Evolutionary conservation across 2,797 vertebrate species (phyloP), one percentile per base, ranked within the genome.

Genomic region (Cichlasoma orientale): DNA sequence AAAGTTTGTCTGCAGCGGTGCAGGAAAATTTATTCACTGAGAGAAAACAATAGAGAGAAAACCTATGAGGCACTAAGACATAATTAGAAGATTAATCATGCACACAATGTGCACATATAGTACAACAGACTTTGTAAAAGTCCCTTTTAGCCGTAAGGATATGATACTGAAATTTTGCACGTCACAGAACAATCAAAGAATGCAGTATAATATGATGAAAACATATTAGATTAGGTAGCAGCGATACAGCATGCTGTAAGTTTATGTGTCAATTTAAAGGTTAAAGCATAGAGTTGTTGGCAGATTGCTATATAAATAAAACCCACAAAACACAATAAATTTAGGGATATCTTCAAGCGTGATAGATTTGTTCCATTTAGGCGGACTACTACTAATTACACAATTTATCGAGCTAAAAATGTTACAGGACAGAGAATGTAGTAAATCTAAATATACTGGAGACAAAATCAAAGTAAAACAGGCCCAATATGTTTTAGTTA

Each of bases 11-110:
- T 71, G 56, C 66, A 38, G 38, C 2, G 7, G 41, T 25, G 82
- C 16, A 33, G 54, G 27, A 61, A 83, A 83, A 83, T 78, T 2
- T 56, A 75, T 82, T 83, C 58, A 33, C 72, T 2, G 55, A 50
- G 29, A 38, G 68, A 76, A 85, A 78, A 79, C 79, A 83, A 88
- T 31, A 73, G 57, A 58, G 36, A 66, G 63, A 61, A 70, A 82
- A 63, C 54, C 14, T 61, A 54, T 75, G 74, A 83, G 29, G 56
- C 75, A 71, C 27, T 5, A 10, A 73, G 44, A 58, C 72, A 78
- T 63, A 80, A 74, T 84, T 81, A 53, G 58, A 82, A 44, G 63
- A 52, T 83, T 74, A 74, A 72, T 82, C 68, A 44, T 18, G 44
- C 54, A 63, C 16, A 68, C 25, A 13, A 63, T 21, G 27, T n/a